A percentile compares a stretch with the other conserved stretches of the same genome.
Evolutionary conservation across 2,113 vertebrate species (phyloP).

Genomic region (Anhinga rufa): DNA sequence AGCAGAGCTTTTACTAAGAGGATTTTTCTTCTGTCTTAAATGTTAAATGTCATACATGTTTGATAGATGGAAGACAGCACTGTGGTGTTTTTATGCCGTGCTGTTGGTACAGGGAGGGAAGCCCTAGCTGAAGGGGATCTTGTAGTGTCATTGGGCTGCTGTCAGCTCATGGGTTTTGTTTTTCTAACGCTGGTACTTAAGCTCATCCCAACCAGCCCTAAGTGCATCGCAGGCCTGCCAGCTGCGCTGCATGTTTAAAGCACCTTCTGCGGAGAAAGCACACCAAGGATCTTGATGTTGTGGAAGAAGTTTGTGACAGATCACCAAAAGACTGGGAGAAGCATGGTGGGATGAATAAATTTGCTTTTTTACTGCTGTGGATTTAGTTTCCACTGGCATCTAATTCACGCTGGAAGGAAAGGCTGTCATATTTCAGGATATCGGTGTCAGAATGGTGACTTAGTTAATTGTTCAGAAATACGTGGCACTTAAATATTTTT

Average conservation of each 20-base stretch:
- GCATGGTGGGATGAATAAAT: background rate
- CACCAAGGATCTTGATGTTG: accelerated
- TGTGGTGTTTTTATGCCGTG: accelerated
- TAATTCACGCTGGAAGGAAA: accelerated
- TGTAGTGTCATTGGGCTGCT: background rate
- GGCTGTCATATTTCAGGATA: background rate
- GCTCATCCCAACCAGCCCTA: accelerated
- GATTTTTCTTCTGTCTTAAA: background rate
- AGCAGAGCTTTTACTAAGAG: background rate
- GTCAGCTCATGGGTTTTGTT: background rate
- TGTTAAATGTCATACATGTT: accelerated
- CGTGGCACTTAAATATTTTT: background rate
- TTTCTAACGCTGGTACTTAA: background rate
- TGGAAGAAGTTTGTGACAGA: background rate
- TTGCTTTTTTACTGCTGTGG: background rate
- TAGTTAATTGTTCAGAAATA: background rate
- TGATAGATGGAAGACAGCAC: background rate
- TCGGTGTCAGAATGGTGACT: background rate
- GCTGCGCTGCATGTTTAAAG: too few relatives aligned
- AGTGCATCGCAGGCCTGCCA: background rate
- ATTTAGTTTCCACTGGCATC: background rate
- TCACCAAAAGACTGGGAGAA: background rate
- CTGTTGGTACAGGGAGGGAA: background rate
- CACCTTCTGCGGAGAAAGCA: background rate
- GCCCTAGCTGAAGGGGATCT: too few relatives aligned